Base-by-base conservation (phyloP, 2,888 invertebrate genomes). In the Tetanocera ferruginea region DNA sequence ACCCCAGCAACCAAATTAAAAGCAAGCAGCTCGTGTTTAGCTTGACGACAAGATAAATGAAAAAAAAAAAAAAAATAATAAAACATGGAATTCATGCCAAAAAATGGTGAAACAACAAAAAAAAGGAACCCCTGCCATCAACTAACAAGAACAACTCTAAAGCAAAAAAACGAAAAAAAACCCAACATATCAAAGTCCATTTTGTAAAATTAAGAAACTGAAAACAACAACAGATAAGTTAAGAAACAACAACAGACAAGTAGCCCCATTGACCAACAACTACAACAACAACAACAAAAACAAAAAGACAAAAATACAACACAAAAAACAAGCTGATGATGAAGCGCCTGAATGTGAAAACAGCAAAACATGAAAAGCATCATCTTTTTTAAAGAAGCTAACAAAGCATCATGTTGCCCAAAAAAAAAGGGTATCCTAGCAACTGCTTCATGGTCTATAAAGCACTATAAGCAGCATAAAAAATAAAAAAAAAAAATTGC, bases 381-480 rank as follows among this genome's bases (percentile, higher is more conserved):
- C 67, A 43, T 43, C 67, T n/a, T 67, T 37, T 69, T 28, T 25
- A 51, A 49, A 25, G 49, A 69, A 69, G 69, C 28, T 25, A 69
- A 69, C 69, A 69, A 51, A 51, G 69, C 69, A 69, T 69, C 69
- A 49, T 25, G 25, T 69, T 43, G 43, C 14, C 43, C 43, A 69
- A 37, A 49, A 69, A 66, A 51, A 69, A 69, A 51, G 67, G 69
- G 69, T 69, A 51, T 69, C 69, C 51, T 69, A 51, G 69, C 69
- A 69, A 69, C 69, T 43, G 43, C 43, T 43, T 43, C 43, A 43
- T 43, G 43, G 43, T 43, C 43, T 43, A 43, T 43, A 43, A 31
- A 28, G 19, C 14, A 19, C n/a, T 64, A 64, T n/a, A 64, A n/a
- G 64, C 60, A 11, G 25, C 25, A 60, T 11, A 2, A 8, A 37